These are phyloP conservation scores for Cinclus cinclus DNA, from an alignment of 2,113 vertebrate species.

Conservation along the genomic window DNA sequence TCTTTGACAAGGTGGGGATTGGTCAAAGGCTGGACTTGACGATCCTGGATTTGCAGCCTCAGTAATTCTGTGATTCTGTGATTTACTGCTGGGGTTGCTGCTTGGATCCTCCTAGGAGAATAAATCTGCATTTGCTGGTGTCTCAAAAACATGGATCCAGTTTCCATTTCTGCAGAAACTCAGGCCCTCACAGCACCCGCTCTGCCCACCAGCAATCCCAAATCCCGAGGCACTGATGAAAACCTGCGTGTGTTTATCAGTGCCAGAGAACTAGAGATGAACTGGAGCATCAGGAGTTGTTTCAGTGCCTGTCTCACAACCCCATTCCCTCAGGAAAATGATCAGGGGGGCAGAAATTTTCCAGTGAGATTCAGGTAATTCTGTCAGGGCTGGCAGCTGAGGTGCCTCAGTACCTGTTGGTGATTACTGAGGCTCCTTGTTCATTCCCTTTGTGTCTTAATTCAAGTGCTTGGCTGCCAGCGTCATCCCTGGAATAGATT, in stretches of 20 bases:
- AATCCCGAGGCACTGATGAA: background rate
- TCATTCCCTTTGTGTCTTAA: background rate
- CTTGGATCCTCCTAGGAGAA: background rate
- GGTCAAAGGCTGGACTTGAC: background rate
- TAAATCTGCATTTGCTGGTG: background rate
- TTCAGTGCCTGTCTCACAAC: background rate
- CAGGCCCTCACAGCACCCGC: background rate
- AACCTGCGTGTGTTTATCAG: rapidly evolving
- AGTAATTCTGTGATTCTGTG: background rate
- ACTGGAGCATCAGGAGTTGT: background rate
- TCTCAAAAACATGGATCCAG: background rate
- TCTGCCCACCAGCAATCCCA: background rate
- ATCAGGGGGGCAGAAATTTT: background rate
- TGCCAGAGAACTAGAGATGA: background rate
- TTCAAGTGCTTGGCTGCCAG: background rate
- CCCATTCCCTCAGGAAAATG: background rate
- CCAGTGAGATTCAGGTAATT: background rate
- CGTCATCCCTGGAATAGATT: background rate
- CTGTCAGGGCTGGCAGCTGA: background rate
- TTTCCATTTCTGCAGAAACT: background rate
- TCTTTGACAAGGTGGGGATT: rapidly evolving
- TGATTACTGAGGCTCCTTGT: background rate
- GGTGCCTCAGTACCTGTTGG: background rate
- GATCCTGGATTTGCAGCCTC: background rate
- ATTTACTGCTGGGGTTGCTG: background rate